A percentile compares a stretch with the other conserved stretches of the same genome.
Evolutionary conservation across 2,888 invertebrate species (phyloP).

Genomic region (Spisula subtruncata): DNA sequence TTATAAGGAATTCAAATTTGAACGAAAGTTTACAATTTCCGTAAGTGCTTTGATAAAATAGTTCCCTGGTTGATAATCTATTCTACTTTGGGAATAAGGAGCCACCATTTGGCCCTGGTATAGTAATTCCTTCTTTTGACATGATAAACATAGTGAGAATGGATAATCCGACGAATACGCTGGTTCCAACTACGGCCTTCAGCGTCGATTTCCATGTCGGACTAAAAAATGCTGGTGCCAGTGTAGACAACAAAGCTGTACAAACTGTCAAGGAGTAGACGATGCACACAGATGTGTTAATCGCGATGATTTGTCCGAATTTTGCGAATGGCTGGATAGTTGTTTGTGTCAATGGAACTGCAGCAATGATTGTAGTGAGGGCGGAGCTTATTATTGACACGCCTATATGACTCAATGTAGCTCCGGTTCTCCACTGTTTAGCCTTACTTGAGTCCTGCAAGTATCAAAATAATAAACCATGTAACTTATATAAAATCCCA

Average conservation of each 20-base stretch:
- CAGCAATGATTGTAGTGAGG: slow-evolving; percentile 85
- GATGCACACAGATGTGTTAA: slow-evolving; percentile 85
- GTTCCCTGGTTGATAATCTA: not conserved
- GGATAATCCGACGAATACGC: slow-evolving; percentile 69
- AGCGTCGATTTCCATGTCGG: slow-evolving; percentile 75
- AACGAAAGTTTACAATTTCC: no score
- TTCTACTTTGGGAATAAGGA: slow-evolving; percentile 71
- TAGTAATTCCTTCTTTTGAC: slow-evolving; percentile 73
- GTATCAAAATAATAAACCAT: not conserved
- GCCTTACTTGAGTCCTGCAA: slow-evolving; percentile 73
- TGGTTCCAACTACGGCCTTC: slow-evolving; percentile 74
- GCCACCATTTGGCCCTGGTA: slow-evolving; percentile 84
- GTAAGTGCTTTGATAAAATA: no score
- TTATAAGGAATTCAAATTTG: no score
- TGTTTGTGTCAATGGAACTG: slow-evolving; percentile 85
- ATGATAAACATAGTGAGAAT: slow-evolving; percentile 77
- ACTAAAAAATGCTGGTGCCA: slow-evolving; percentile 81
- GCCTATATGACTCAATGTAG: slow-evolving; percentile 85
- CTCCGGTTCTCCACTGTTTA: slow-evolving; percentile 81
- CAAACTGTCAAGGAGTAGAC: slow-evolving; percentile 84
- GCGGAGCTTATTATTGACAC: slow-evolving; percentile 85
- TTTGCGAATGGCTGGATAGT: slow-evolving; percentile 85
- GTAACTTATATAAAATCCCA: not conserved
- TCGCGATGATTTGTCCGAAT: slow-evolving; percentile 86
- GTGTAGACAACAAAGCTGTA: slow-evolving; percentile 80